Evolutionary conservation across 2,888 invertebrate genomes (phyloP).

Genomic region (Drosophila kuntzei): DNA sequence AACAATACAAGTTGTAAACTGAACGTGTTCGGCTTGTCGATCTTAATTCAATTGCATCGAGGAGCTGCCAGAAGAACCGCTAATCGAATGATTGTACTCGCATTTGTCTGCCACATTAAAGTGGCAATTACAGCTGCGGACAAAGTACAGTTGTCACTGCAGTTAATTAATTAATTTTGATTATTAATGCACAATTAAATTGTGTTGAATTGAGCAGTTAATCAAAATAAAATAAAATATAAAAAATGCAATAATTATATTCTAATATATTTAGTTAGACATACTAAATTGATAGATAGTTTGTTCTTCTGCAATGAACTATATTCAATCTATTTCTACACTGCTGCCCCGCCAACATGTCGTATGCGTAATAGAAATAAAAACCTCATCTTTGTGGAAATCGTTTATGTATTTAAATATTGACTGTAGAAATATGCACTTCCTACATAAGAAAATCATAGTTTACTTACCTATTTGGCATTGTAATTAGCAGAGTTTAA

Average conservation of each 20-base stretch:
- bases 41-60: constrained; percentile 52
- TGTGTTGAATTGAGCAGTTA: not conserved
- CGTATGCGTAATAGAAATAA: constrained; percentile 30
- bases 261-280: not conserved
- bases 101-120: constrained; percentile 43
- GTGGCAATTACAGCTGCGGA: constrained; percentile 32
- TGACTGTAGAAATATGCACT: not conserved
- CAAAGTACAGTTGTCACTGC: constrained; percentile 50
- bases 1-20: constrained; percentile 24
- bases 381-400: not conserved
- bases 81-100: constrained; percentile 61
- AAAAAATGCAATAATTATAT: not conserved
- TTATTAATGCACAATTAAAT: not conserved
- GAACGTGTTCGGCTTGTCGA: constrained; percentile 70
- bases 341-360: constrained; percentile 1
- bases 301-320: not conserved
- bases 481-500: not conserved
- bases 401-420: not conserved
- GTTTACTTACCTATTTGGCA: constrained; percentile 32
- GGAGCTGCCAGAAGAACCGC: constrained; percentile 47
- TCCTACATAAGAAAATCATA: not conserved
- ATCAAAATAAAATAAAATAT: not conserved
- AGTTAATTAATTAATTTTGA: not conserved
- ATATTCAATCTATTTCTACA: not conserved
- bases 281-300: not conserved